These are phyloP conservation scores for Antheraea mylitta DNA, from an alignment of 1,140 invertebrate genomes.

Conservation along the genomic window DNA sequence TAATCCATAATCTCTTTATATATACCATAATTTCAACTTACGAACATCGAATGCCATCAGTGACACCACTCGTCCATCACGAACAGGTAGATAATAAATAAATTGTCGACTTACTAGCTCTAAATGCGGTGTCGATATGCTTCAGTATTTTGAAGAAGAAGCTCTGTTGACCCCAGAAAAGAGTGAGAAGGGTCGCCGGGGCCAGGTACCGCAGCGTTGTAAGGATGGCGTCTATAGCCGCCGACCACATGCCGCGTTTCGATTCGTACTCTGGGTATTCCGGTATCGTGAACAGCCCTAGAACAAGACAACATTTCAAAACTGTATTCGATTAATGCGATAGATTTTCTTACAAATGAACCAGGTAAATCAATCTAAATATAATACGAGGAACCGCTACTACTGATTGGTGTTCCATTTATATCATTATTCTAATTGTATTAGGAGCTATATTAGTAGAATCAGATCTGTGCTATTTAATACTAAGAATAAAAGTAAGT, in stretches of 20 bases:
- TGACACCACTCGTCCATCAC: too few species aligned
- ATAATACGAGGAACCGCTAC: too few species aligned
- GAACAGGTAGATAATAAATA: too few species aligned
- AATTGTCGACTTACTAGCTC: slow-evolving; percentile 54
- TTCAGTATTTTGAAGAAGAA: slow-evolving; percentile 69
- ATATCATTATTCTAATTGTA: too few species aligned
- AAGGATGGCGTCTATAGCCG: slow-evolving; percentile 57
- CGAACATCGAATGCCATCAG: too few species aligned
- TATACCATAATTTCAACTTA: too few species aligned
- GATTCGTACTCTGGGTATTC: slow-evolving; percentile 63
- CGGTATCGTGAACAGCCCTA: slow-evolving; percentile 69
- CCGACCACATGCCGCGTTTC: slow-evolving; percentile 70
- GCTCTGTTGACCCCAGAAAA: slow-evolving; percentile 72
- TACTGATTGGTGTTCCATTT: too few species aligned
- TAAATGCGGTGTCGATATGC: slow-evolving; percentile 69
- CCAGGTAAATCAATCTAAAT: not conserved
- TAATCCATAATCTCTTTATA: too few species aligned
- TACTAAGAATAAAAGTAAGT: too few species aligned
- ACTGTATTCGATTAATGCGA: not conserved
- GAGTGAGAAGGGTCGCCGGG: slow-evolving; percentile 65
- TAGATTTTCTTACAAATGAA: too few species aligned
- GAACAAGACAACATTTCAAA: slow-evolving; percentile 22
- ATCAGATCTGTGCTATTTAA: too few species aligned
- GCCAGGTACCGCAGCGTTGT: slow-evolving; percentile 72
- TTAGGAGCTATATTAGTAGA: too few species aligned